Evolutionary conservation across 2,888 invertebrate species (phyloP), one percentile per base, ranked within the genome.

Genomic region (Poecilobothrus nobilitatus): DNA sequence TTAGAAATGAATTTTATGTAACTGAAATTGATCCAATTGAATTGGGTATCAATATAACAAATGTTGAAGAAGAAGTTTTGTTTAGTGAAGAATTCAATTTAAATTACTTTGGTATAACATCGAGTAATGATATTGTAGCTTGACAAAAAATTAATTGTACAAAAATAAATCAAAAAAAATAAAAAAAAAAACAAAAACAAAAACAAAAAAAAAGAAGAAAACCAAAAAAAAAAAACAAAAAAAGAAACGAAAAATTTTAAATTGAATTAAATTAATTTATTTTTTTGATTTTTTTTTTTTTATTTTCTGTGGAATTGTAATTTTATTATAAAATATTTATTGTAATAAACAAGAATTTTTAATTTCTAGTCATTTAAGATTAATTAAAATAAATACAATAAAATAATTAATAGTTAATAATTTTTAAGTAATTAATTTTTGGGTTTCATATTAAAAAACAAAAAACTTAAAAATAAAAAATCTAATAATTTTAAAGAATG

Each of bases 1-100:
- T 92, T 27, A 83, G 86, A 9, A 76, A 78, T 67, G 72, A 71
- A 44, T 82, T 78, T 73, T 81, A 80, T 71, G 78, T 81, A 34
- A 79, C 81, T 20, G 81, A 81, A 72, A 80, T 82, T 66, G 81
- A 82, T 76, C 81, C 82, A 65, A 79, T 82, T 72, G 82, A 82
- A 73, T 73, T 82, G 74, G 82, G 81, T 68, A 80, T 81, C 68
- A 81, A 81, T 69, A 81, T 81, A 75, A 74, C 66, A 72, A 74
- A 76, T 70, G 76, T 78, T 66, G 79, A 80, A 66, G 81, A 81
- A 73, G 81, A 79, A 68, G 79, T 80, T 33, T 76, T 82, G 34
- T 81, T 82, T 70, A 81, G 77, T 71, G 82, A 82, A 72, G 82
- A 82, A 21, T 82, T 82, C 71, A 82, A 82, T 76, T 76, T 82